phyloP scores from a whole-genome alignment of 2,113 vertebrate species.

The Heterocephalus glaber region DNA sequence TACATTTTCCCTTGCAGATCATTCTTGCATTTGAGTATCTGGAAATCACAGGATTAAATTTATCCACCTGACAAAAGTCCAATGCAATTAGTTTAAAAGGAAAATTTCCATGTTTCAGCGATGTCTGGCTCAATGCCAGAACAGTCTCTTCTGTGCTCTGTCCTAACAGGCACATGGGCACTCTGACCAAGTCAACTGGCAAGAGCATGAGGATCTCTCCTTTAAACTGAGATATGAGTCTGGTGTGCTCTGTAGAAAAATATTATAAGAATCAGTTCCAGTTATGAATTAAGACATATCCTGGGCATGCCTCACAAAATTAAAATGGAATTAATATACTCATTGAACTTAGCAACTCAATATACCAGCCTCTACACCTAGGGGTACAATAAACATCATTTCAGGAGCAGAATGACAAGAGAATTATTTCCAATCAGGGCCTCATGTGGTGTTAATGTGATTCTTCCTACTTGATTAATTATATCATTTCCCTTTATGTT shows the following conservation, averaged over 20 bases:
- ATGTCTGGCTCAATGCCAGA: not conserved
- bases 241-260: not conserved
- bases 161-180: not conserved
- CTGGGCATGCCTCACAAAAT: conserved; percentile 7
- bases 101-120: not conserved
- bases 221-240: not conserved
- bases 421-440: conserved; percentile 6
- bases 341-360: conserved; percentile 13
- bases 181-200: not conserved
- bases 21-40: not conserved
- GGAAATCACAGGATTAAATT: not conserved
- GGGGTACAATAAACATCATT: conserved; percentile 5
- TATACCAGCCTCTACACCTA: not conserved
- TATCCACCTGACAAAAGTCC: not conserved
- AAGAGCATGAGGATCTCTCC: not conserved
- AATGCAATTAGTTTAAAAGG: not conserved
- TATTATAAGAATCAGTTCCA: not conserved
- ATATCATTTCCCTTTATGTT: conserved; percentile 1
- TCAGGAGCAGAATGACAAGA: conserved; percentile 4
- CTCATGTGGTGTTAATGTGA: not conserved
- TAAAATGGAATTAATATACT: conserved; percentile 4
- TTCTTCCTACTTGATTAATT: conserved; percentile 9
- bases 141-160: not conserved
- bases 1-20: conserved; percentile 14
- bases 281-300: not conserved